Evolutionary conservation across 2,797 vertebrate species (phyloP).

Genomic region (Rhinella marina): DNA sequence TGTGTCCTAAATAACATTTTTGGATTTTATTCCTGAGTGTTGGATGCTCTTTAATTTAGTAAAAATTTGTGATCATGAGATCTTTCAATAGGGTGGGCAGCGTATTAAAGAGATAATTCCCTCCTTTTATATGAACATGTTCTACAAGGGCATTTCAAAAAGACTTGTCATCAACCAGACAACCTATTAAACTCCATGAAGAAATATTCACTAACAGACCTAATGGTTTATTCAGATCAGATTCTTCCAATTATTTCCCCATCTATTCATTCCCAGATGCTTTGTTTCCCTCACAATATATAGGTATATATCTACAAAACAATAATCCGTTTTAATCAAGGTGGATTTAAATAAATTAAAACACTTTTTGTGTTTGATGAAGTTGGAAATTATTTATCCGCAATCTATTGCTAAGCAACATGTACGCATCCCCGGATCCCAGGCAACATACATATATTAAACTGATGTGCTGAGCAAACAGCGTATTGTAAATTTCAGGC

Average conservation of each 20-base stretch:
- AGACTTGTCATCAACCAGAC: not conserved
- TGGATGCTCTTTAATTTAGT: not conserved
- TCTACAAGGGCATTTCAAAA: not conserved
- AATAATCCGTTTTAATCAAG: constrained; percentile 72
- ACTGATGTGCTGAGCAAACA: constrained; percentile 61
- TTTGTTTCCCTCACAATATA: constrained; percentile 60
- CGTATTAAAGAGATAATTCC: not conserved
- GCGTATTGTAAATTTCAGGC: constrained; percentile 62
- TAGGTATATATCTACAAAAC: constrained; percentile 62
- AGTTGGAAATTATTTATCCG: constrained; percentile 71
- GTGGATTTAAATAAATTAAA: constrained; percentile 75
- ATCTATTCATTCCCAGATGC: constrained; percentile 63
- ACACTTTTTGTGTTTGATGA: constrained; percentile 67
- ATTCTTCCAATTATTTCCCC: constrained; percentile 71
- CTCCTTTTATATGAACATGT: not conserved
- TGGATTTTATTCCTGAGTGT: too few species aligned
- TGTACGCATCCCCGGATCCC: constrained; percentile 58
- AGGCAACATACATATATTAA: constrained; percentile 25
- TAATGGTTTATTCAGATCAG: constrained; percentile 61
- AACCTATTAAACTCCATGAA: not conserved
- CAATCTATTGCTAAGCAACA: constrained; percentile 67
- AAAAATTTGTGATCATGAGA: not conserved
- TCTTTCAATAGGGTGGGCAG: not conserved
- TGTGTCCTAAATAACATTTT: too few species aligned
- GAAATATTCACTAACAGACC: not conserved